Evolutionary conservation across 2,797 vertebrate species (phyloP).

Genomic region (Neostethus bicornis): DNA sequence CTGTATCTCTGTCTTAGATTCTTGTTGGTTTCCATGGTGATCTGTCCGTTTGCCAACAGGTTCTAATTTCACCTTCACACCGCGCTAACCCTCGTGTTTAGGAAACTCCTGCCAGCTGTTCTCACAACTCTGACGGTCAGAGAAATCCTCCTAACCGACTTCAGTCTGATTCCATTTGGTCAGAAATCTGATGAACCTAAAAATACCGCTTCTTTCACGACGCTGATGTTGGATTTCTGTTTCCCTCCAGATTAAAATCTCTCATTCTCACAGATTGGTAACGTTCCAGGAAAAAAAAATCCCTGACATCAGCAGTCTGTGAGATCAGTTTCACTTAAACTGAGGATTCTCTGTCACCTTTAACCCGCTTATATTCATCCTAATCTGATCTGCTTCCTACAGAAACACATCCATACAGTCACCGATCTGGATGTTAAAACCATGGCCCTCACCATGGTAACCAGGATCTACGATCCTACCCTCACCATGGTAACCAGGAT

Average conservation of each 20-base stretch:
- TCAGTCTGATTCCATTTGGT: slow-evolving; percentile 53
- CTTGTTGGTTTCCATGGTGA: too few relatives aligned
- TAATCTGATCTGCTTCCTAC: slow-evolving; percentile 59
- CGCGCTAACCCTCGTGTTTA: too few relatives aligned
- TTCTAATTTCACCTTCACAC: too few relatives aligned
- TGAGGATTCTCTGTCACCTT: slow-evolving; percentile 52
- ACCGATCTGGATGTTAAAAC: too few relatives aligned
- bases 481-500: too few relatives aligned
- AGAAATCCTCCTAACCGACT: too few relatives aligned
- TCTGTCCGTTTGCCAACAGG: too few relatives aligned
- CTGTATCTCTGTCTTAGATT: too few relatives aligned
- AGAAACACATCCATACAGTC: slow-evolving; percentile 27
- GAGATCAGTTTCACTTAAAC: slow-evolving; percentile 69
- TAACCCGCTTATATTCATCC: slow-evolving; percentile 58
- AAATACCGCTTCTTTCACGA: slow-evolving; percentile 46
- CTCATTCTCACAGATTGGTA: slow-evolving; percentile 66
- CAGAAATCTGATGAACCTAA: slow-evolving; percentile 52
- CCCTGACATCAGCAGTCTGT: slow-evolving; percentile 72
- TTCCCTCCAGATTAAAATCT: slow-evolving; percentile 79
- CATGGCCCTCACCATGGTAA: too few relatives aligned
- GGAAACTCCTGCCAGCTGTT: too few relatives aligned
- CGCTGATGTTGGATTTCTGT: slow-evolving; percentile 75
- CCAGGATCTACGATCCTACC: too few relatives aligned
- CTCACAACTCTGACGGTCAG: too few relatives aligned
- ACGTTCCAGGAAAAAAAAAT: slow-evolving; percentile 75